Evolutionary conservation across 2,888 invertebrate species (phyloP), one percentile per base, ranked within the genome.

Genomic region (Noctua pronuba): DNA sequence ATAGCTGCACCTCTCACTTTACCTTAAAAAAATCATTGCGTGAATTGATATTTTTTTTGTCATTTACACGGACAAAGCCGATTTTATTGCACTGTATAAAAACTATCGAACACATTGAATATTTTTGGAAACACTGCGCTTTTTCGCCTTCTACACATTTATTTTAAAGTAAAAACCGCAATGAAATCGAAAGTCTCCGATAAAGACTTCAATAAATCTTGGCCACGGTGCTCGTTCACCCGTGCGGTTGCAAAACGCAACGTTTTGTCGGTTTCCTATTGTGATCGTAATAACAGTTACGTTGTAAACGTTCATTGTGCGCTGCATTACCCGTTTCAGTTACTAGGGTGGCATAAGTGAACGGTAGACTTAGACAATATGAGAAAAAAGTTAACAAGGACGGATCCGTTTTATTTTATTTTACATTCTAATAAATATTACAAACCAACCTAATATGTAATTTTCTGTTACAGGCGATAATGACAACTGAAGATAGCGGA

Each of bases 181-280:
- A 76, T 80, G 66, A 31, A 68, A 46, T 60, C 35, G 28, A 78
- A 75, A 73, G 49, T 72, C 41, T 35, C 35, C 60, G 38, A 65
- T 68, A 74, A n/a, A 69, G 24, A 49, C 71, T 44, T 35, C 44
- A 44, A 55, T 28, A 44, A 41, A 67, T 67, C 41, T 67, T 13
- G n/a, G 28, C 13, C 31, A 75, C 69, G 35, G 66, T 69, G 73
- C n/a, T 75, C 79, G 67, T 69, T 82, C 79, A 81, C 38, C 72
- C 83, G 73, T 84, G 82, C 58, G 24, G 75, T 88, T 88, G 60
- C 85, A 68, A 86, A 86, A 88, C 71, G 62, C 21, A 64, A 68
- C 83, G n/a, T 73, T 79, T 81, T 71, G 75, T 75, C 60, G 65
- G 72, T 73, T 85, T 86, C 73, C 75, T 82, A 84, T 79, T 80